These are phyloP conservation scores for Micromys minutus DNA, from an alignment of 2,113 vertebrate genomes.

Conservation along the genomic window DNA sequence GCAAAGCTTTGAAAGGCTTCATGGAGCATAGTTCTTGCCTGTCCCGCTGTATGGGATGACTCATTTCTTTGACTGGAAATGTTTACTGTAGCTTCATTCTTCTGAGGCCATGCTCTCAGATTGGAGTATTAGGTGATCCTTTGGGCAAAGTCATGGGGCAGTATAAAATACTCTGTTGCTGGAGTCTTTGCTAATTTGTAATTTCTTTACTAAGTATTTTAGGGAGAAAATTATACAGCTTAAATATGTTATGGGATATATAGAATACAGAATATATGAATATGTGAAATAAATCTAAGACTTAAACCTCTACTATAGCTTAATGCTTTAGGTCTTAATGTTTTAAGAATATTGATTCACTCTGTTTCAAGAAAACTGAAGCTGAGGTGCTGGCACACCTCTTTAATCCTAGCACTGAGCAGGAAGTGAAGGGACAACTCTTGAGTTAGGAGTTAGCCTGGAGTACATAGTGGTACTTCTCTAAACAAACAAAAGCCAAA, in stretches of 20 bases:
- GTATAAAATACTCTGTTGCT: neutral
- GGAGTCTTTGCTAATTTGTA: neutral
- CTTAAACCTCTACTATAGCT: neutral
- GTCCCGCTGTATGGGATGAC: neutral
- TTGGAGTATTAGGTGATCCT: neutral
- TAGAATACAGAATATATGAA: neutral
- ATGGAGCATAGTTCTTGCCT: neutral
- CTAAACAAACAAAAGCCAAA: neutral
- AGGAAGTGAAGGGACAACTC: neutral
- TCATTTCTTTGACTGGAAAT: neutral
- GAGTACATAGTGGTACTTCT: neutral
- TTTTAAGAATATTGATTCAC: neutral
- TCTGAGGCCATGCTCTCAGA: neutral
- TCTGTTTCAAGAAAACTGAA: neutral
- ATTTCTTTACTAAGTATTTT: slow-evolving; percentile 1
- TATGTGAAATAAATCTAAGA: slow-evolving; percentile 31
- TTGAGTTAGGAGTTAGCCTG: neutral
- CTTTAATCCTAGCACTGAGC: neutral
- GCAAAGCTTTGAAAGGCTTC: neutral
- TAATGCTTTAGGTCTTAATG: neutral
- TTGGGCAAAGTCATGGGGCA: neutral
- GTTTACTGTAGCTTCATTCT: neutral
- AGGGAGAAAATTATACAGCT: slow-evolving; percentile 3
- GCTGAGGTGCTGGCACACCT: neutral
- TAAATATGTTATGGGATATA: slow-evolving; percentile 24